Percentiles rank a stretch among this genome's conserved stretches.
Evolutionary conservation across 2,113 vertebrate species (phyloP).

Genomic region (Verasper variegatus): DNA sequence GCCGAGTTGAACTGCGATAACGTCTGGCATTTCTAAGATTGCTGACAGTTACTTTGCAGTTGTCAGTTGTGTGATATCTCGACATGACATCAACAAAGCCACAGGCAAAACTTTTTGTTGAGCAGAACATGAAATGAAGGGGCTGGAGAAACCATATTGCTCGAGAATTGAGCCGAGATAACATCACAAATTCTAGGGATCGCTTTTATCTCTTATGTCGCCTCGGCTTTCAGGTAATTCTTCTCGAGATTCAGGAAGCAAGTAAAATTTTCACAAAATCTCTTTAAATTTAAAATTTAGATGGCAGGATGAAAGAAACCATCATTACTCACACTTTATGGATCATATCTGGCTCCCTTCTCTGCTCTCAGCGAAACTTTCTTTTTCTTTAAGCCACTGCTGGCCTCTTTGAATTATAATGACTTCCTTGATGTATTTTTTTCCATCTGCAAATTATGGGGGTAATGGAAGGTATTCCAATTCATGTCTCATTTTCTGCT

Average conservation of each 20-base stretch:
- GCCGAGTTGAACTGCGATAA: neutral
- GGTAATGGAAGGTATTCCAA: conserved; percentile 73
- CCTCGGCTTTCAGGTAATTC: conserved; percentile 4
- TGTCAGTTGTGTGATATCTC: neutral
- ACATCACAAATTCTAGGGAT: conserved; percentile 28
- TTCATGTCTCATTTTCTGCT: conserved; percentile 71
- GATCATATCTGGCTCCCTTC: conserved; percentile 37
- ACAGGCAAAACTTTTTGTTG: neutral
- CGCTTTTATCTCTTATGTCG: conserved; percentile 44
- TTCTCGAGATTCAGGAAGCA: conserved; percentile 18
- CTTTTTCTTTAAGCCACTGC: conserved; percentile 33
- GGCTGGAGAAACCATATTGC: conserved; percentile 5
- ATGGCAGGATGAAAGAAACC: conserved; percentile 54
- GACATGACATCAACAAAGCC: conserved; percentile 7
- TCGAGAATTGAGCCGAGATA: conserved; percentile 24
- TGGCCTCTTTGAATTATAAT: conserved; percentile 64
- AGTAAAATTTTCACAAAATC: conserved; percentile 48
- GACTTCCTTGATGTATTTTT: conserved; percentile 73
- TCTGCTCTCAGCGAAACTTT: conserved; percentile 41
- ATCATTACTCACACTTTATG: conserved; percentile 53
- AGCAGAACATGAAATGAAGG: neutral
- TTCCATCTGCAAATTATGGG: conserved; percentile 68
- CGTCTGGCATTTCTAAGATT: conserved; percentile 5
- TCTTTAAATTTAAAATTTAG: conserved; percentile 52
- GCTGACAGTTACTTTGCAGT: neutral